Base-by-base conservation (phyloP, 2,797 vertebrate genomes). In the Gadopsis marmoratus region DNA sequence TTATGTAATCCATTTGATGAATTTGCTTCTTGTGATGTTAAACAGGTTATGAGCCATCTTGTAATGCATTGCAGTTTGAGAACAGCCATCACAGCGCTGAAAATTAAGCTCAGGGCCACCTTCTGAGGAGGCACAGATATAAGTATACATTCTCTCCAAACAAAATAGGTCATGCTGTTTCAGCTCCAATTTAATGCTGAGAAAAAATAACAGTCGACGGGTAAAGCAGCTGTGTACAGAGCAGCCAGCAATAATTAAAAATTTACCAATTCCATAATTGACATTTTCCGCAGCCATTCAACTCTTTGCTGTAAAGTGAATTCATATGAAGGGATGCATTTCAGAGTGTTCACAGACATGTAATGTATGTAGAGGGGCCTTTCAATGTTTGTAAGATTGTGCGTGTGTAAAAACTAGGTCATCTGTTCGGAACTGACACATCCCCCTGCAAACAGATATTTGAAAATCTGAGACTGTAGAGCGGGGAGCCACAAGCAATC, bases 131-230 rank as follows among this genome's bases (percentile, higher is more conserved):
- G 87, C 80, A 55, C 82, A 86, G 86, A 94, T 79, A 92, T 39
- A 93, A 93, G 86, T 92, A 89, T 92, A 94, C 72, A 89, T 92
- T 93, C 85, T 87, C 90, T 86, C 81, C 89, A 92, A 91, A 94
- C 90, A 91, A 96, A 96, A 95, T 95, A 93, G 95, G 95, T 95
- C 94, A 95, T 88, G 94, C 91, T 91, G 93, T 94, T 95, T 94
- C 93, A 93, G 95, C 92, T 94, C 91, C 93, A 95, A 95, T 95
- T 95, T 94, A 93, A 94, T 68, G 78, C 81, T 33, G 78, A 63
- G 83, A 77, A 73, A 79, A 84, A 89, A 93, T 74, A 95, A 91
- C 89, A 92, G 91, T 88, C 82, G 90, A 90, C 84, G n/a, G 77
- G 82, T 77, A 77, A 78, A 90, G 86, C 88, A 83, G 83, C 91